phyloP scores from a whole-genome alignment of 1,140 invertebrate species.

The Oryctes rhinoceros region DNA sequence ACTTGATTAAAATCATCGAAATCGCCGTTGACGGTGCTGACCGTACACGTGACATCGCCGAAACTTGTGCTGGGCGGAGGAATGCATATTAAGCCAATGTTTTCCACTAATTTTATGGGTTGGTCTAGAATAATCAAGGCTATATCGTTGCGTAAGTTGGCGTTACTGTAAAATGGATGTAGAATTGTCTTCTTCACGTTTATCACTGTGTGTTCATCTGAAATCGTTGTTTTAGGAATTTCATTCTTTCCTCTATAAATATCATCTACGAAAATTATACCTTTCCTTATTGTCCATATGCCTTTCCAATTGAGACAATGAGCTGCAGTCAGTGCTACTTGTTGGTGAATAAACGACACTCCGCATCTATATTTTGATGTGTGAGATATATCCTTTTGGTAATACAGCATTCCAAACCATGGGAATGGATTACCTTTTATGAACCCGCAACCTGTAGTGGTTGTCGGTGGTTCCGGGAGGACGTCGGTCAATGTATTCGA shows the following conservation, averaged over 20 bases:
- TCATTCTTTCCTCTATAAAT: conserved; percentile 5
- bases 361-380: conserved; percentile 49
- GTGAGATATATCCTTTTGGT: conserved; percentile 9
- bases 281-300: conserved; percentile 13
- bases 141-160: conserved; percentile 40
- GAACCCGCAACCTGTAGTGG: conserved; percentile 18
- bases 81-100: conserved; percentile 38
- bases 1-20: conserved; percentile 14
- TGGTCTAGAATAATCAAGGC: conserved; percentile 41
- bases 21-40: conserved; percentile 5
- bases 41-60: conserved; percentile 5
- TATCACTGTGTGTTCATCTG: conserved; percentile 4
- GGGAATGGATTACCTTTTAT: neutral
- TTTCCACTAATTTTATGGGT: conserved; percentile 14
- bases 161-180: conserved; percentile 29
- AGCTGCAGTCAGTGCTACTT: conserved; percentile 58
- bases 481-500: neutral
- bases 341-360: conserved; percentile 57
- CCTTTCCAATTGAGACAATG: conserved; percentile 51
- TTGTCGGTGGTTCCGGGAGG: neutral
- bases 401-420: conserved; percentile 19
- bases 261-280: neutral
- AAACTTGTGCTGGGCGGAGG: neutral
- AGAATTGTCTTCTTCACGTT: conserved; percentile 8
- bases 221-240: neutral